These are phyloP conservation scores for Lagenorhynchus albirostris DNA, from an alignment of 2,113 vertebrate species.

Conservation along the genomic window DNA sequence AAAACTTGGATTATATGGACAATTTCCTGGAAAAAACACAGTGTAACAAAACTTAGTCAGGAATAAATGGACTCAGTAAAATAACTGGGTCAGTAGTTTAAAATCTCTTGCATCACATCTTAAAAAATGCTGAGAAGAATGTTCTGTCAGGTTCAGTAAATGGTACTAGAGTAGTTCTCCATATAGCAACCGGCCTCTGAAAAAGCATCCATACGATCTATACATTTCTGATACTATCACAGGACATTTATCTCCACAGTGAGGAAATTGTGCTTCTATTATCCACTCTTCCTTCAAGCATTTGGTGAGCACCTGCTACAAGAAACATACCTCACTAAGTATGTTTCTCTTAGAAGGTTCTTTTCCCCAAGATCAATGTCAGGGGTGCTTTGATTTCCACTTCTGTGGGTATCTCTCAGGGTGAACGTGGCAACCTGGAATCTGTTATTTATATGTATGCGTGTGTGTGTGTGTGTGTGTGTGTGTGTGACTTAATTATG, in stretches of 20 bases:
- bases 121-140: neutral
- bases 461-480: neutral
- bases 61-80: conserved; percentile 6
- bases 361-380: neutral
- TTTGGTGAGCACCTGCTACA: neutral
- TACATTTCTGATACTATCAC: neutral
- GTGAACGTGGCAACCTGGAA: neutral
- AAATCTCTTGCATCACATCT: neutral
- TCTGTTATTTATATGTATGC: neutral
- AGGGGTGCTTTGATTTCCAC: neutral
- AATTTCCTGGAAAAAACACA: neutral
- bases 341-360: neutral
- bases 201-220: neutral
- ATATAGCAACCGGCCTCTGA: neutral
- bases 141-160: neutral
- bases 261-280: neutral
- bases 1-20: neutral
- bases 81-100: neutral
- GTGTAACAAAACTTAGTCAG: neutral
- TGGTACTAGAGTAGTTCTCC: neutral
- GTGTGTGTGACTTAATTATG: neutral
- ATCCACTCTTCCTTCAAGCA: neutral
- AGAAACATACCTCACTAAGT: neutral
- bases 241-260: neutral
- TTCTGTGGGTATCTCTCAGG: neutral